These are phyloP conservation scores for Anthopleura xanthogrammica DNA, from an alignment of 92 coral and sea anemone genomes.

Conservation along the genomic window DNA sequence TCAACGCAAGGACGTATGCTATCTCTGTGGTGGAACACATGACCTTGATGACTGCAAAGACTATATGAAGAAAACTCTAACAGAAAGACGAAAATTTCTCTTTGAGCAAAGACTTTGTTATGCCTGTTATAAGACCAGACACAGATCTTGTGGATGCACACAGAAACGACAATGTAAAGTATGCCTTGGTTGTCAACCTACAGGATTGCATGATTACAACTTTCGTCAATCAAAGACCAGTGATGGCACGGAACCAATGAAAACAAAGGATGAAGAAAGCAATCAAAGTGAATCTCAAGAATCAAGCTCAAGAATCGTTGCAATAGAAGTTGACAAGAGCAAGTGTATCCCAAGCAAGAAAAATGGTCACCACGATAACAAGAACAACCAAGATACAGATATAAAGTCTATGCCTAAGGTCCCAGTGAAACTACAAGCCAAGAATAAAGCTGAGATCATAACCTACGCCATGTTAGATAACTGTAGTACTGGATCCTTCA, in stretches of 20 bases:
- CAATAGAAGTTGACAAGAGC: too few species aligned
- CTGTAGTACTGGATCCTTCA: conserved; percentile 54
- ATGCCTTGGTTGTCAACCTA: conserved; percentile 33
- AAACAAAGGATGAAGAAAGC: too few species aligned
- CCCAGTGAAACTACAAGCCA: conserved; percentile 38
- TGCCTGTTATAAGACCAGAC: conserved; percentile 27
- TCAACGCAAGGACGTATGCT: too few species aligned
- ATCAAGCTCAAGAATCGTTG: too few species aligned
- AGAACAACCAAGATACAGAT: too few species aligned
- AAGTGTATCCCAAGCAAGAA: too few species aligned
- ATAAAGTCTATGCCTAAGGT: conserved; percentile 37
- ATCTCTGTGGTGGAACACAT: conserved; percentile 11
- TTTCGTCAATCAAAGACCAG: background rate
- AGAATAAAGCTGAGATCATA: background rate
- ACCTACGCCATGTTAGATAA: conserved; percentile 54
- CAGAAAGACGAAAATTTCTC: conserved; percentile 16
- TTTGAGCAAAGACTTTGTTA: conserved; percentile 20
- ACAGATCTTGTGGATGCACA: conserved; percentile 33
- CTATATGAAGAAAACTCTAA: conserved; percentile 5
- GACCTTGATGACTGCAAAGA: conserved; percentile 32
- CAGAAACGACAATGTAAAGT: conserved; percentile 17
- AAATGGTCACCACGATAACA: background rate
- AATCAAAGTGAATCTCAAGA: too few species aligned
- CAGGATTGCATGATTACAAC: conserved; percentile 45
- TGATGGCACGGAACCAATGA: too few species aligned